Percentiles rank a stretch among this genome's conserved stretches.
phyloP scores from a whole-genome alignment of 2,888 invertebrate genomes.

The Drosophila sordidapex region DNA sequence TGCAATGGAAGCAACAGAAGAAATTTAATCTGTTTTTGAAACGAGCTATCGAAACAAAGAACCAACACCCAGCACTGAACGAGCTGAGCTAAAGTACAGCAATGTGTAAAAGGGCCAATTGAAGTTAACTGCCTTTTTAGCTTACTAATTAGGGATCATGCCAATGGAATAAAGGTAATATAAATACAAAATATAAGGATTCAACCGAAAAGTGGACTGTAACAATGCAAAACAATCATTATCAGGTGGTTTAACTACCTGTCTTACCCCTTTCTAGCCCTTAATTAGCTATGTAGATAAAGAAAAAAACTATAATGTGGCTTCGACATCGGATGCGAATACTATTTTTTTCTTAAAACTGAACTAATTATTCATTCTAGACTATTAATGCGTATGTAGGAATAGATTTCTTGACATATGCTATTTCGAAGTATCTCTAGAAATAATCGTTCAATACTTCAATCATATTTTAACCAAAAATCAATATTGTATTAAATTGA shows the following conservation, averaged over 20 bases:
- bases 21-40: constrained; percentile 69
- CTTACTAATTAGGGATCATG: constrained; percentile 26
- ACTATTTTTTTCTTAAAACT: not conserved
- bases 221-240: not conserved
- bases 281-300: not conserved
- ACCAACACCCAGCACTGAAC: not conserved
- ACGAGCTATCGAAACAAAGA: constrained; percentile 20
- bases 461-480: not conserved
- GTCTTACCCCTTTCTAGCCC: no score
- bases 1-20: constrained; percentile 13
- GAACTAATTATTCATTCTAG: not conserved
- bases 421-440: not conserved
- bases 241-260: not conserved
- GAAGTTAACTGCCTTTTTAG: constrained; percentile 31
- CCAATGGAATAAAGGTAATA: constrained; percentile 1
- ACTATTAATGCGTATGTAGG: not conserved
- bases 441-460: not conserved
- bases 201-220: not conserved
- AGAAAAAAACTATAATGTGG: not conserved
- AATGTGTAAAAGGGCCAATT: constrained; percentile 29
- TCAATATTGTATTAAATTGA: not conserved
- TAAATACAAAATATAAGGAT: constrained; percentile 7
- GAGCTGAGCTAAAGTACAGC: constrained; percentile 19
- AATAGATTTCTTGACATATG: not conserved
- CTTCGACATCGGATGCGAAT: not conserved